phyloP scores from a whole-genome alignment of 2,888 invertebrate species.

The Allacma fusca region DNA sequence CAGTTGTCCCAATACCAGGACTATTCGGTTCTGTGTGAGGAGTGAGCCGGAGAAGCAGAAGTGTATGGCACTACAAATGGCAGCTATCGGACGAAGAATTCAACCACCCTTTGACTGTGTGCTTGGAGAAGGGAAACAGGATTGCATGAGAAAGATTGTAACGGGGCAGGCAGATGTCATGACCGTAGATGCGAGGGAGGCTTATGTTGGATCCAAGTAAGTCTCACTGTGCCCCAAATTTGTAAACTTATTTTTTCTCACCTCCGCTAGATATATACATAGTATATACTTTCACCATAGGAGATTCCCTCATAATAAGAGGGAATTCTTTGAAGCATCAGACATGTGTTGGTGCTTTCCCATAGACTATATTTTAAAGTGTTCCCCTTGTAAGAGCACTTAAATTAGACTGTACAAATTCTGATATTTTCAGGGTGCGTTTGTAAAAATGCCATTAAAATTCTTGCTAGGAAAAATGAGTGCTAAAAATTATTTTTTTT shows the following conservation, averaged over 20 bases:
- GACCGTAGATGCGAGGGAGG: conserved; percentile 75
- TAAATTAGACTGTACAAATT: too few species aligned
- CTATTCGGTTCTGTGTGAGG: conserved; percentile 72
- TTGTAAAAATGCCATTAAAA: too few species aligned
- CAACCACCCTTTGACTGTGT: conserved; percentile 83
- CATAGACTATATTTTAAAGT: too few species aligned
- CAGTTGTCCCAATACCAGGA: conserved; percentile 62
- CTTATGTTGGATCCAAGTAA: conserved; percentile 75
- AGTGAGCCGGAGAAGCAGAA: conserved; percentile 75
- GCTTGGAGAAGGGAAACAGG: conserved; percentile 71
- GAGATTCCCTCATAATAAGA: too few species aligned
- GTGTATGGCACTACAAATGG: conserved; percentile 75
- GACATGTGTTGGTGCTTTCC: too few species aligned
- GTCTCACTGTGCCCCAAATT: neutral
- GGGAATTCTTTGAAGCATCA: too few species aligned
- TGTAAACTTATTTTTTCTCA: too few species aligned
- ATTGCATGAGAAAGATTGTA: conserved; percentile 75
- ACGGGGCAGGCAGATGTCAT: conserved; percentile 76
- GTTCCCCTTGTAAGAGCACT: too few species aligned
- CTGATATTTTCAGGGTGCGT: too few species aligned
- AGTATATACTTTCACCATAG: too few species aligned
- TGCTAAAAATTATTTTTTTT: neutral
- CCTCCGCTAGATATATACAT: too few species aligned
- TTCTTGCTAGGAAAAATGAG: too few species aligned
- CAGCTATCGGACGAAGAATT: conserved; percentile 79